Base-by-base conservation (phyloP, 2,113 vertebrate genomes). In the Typhlomys cinereus region DNA sequence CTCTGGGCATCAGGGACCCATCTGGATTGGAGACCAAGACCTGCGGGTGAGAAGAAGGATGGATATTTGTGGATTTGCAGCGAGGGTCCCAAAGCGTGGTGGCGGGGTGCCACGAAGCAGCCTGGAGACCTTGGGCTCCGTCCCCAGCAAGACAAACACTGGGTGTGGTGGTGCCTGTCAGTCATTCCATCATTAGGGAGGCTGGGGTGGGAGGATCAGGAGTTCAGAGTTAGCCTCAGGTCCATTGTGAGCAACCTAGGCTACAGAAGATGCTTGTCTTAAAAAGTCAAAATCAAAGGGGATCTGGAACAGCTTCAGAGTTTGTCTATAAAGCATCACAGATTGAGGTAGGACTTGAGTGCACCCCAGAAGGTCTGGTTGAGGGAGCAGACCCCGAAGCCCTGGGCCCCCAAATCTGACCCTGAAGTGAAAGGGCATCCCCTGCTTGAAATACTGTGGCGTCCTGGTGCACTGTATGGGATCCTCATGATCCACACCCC, bases 381-480 rank as follows among this genome's bases (percentile, higher is more conserved):
- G n/a, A n/a, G n/a, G n/a, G n/a, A n/a, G n/a, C n/a, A n/a, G n/a
- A n/a, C n/a, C n/a, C n/a, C n/a, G n/a, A n/a, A n/a, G n/a, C n/a
- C n/a, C n/a, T 36, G 23, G 23, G 92, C 52, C 23, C 13, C 57
- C 39, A 64, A 80, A 21, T 44, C 91, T 96, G 97, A 98, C 98
- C 98, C 5, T 62, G 23, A 98, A 85, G 69, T 96, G 89, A 36
- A 98, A 98, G n/a, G 98, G 97, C 98, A 98, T 98, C 73, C 98
- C 98, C 0, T 98, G 98, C 97, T 98, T 98, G 96, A 98, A 98
- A 96, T 96, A 98, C 86, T 97, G 98, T 13, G 98, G 97, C 0
- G 98, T 99, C 97, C 48, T 98, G 89, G 50, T 97, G 94, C 98
- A 61, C 74, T 96, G 93, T 98, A 98, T 0, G 98, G 98, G 21